phyloP scores from a whole-genome alignment of 1,140 invertebrate genomes.

The Drosophila baimaii region DNA sequence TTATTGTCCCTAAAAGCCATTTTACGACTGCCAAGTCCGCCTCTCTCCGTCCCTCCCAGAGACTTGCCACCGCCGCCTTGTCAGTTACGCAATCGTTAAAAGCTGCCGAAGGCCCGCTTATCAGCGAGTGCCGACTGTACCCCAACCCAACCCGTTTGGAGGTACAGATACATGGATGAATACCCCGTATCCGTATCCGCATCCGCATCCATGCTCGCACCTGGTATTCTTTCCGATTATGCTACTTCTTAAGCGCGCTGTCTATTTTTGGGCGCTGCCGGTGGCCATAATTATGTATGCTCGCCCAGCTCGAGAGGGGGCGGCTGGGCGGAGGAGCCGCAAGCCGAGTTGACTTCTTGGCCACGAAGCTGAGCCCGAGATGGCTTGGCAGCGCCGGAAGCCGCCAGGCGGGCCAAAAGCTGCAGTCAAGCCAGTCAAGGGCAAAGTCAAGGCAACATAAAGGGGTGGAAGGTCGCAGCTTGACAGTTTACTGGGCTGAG shows the following conservation, averaged over 20 bases:
- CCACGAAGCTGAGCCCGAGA: slow-evolving; percentile 1
- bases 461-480: slow-evolving; percentile 13
- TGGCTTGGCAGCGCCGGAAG: slow-evolving; percentile 35
- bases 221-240: slow-evolving; percentile 16
- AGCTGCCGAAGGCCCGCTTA: slow-evolving; percentile 35
- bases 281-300: slow-evolving; percentile 15
- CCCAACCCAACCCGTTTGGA: slow-evolving; percentile 12
- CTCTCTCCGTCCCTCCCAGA: not conserved
- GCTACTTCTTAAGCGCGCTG: slow-evolving; percentile 1
- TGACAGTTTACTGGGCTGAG: not conserved
- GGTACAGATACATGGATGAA: slow-evolving; percentile 5
- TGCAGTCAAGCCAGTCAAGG: slow-evolving; percentile 56
- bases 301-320: not conserved
- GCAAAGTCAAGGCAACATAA: slow-evolving; percentile 53
- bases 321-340: not conserved
- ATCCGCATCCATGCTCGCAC: slow-evolving; percentile 1
- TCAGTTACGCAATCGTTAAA: slow-evolving; percentile 45
- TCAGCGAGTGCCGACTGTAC: slow-evolving; percentile 30
- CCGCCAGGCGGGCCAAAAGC: slow-evolving; percentile 25
- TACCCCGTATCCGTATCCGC: not conserved
- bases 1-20: slow-evolving; percentile 30
- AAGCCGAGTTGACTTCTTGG: slow-evolving; percentile 14
- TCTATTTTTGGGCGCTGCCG: slow-evolving; percentile 44
- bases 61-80: slow-evolving; percentile 17
- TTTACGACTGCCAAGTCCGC: slow-evolving; percentile 21